Evolutionary conservation across 2,797 vertebrate genomes (phyloP), one percentile per base, ranked within the genome.

Genomic region (Pangasius djambal): DNA sequence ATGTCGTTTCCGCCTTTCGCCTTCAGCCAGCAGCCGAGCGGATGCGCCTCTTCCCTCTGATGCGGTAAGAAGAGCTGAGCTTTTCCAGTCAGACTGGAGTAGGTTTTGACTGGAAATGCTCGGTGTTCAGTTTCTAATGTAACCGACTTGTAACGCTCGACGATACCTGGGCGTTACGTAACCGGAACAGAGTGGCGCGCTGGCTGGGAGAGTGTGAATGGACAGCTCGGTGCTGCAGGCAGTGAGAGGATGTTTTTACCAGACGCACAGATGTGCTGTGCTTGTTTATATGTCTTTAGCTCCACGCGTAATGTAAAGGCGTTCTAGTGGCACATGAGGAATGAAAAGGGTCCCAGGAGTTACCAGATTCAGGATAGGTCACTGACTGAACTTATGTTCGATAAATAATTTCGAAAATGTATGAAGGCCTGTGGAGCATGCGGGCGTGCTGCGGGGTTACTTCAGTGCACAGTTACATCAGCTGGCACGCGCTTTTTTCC

Each of bases 1-100:
- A 96, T 92, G 90, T 91, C 90, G 87, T 91, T 90, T 86, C 88
- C 55, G 88, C 72, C 70, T 93, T 92, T 91, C 94, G 89, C 91
- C 92, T 94, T 86, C 84, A 85, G 57, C 86, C 90, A 87, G 92
- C 95, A 91, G 92, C 92, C 95, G 93, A 50, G 91, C 94, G 94
- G 93, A 93, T 95, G 95, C 95, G 94, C 90, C 95, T 94, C 94
- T 96, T 96, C 94, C 94, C 94, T 92, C 92, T 94, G 93, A 94
- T 96, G 95, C 93, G 96, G 96, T 97, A 96, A 96, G 95, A 50
- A 34, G 83, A 83, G 28, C 44, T 2, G 59, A 9, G 59, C 82
- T 50, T 28, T 6, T 25, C 44, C 1, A 0, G 28, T 13, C 48
- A 37, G 15, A 20, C 13, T 18, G 83, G 20, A 18, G 34, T 18